Evolutionary conservation across 2,888 invertebrate species (phyloP).

Genomic region (Drosophila neonasuta): DNA sequence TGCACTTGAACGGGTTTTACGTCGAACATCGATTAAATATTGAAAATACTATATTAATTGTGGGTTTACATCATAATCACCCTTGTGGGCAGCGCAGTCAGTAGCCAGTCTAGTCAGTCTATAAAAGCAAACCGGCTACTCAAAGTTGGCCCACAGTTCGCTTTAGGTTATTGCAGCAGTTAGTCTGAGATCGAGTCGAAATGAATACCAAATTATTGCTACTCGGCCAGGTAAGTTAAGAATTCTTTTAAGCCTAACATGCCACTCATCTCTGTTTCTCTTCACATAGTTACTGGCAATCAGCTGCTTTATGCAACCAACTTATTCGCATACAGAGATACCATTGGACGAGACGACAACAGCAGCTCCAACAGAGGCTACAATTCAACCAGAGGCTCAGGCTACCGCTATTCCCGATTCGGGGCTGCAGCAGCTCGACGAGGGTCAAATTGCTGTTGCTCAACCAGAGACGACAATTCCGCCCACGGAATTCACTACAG

Average conservation of each 20-base stretch:
- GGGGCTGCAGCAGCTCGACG: constrained; percentile 25
- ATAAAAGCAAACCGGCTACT: constrained; percentile 44
- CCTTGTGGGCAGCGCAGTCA: constrained; percentile 40
- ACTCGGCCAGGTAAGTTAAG: constrained; percentile 51
- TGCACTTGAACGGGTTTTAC: constrained; percentile 41
- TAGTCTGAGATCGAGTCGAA: constrained; percentile 14
- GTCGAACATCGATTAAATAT: constrained; percentile 24
- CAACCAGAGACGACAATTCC: constrained; percentile 47
- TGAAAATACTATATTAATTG: constrained; percentile 46
- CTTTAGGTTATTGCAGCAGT: constrained; percentile 12
- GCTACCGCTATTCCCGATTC: constrained; percentile 34
- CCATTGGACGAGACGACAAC: constrained; percentile 33
- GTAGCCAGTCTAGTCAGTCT: constrained; percentile 19
- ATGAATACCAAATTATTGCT: constrained; percentile 58
- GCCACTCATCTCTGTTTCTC: background rate
- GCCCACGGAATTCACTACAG: constrained; percentile 17
- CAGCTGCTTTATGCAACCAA: constrained; percentile 19
- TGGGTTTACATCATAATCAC: constrained; percentile 39
- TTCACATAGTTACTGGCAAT: constrained; percentile 45
- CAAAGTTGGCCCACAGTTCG: constrained; percentile 38
- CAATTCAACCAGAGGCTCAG: constrained; percentile 24
- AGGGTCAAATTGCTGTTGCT: constrained; percentile 19
- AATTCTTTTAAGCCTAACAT: background rate
- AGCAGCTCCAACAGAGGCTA: constrained; percentile 33
- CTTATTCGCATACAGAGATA: constrained; percentile 15